phyloP scores from a whole-genome alignment of 2,797 vertebrate species.

The Arctocebus calabarensis region DNA sequence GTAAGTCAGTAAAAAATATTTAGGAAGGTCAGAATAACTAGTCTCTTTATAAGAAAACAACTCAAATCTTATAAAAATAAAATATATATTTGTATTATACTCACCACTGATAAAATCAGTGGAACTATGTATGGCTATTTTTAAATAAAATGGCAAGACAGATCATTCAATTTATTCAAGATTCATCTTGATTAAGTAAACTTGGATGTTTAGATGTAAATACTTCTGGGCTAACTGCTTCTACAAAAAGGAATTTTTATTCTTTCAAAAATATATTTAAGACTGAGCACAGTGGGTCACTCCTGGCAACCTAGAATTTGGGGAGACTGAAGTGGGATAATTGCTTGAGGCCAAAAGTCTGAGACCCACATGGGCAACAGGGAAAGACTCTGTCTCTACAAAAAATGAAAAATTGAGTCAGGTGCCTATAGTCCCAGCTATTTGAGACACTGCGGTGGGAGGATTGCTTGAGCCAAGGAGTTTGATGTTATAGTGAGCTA shows the following conservation, averaged over 20 bases:
- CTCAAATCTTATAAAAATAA: conserved; percentile 40
- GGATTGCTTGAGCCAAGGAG: too few relatives aligned
- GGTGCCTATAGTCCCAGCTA: too few relatives aligned
- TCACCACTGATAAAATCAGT: background rate
- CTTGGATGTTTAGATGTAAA: conserved; percentile 26
- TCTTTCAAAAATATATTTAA: background rate
- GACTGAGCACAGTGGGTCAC: background rate
- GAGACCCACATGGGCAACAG: too few relatives aligned
- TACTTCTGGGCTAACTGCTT: background rate
- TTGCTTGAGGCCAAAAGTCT: too few relatives aligned
- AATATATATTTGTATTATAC: background rate
- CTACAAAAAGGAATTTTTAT: background rate
- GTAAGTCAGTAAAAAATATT: background rate
- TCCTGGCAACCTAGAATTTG: too few relatives aligned
- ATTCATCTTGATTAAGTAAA: conserved; percentile 33
- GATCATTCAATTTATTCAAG: background rate
- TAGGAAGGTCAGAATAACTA: conserved; percentile 4
- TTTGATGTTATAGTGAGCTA: too few relatives aligned
- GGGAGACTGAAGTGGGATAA: too few relatives aligned
- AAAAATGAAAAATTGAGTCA: too few relatives aligned
- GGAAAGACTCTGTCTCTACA: too few relatives aligned
- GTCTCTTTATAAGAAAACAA: background rate
- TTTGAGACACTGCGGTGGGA: too few relatives aligned
- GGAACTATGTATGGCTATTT: background rate
- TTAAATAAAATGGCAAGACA: conserved; percentile 49